A percentile compares a stretch with the other conserved stretches of the same genome.
Evolutionary conservation across 2,113 vertebrate species (phyloP).

Genomic region (Tinamus guttatus): DNA sequence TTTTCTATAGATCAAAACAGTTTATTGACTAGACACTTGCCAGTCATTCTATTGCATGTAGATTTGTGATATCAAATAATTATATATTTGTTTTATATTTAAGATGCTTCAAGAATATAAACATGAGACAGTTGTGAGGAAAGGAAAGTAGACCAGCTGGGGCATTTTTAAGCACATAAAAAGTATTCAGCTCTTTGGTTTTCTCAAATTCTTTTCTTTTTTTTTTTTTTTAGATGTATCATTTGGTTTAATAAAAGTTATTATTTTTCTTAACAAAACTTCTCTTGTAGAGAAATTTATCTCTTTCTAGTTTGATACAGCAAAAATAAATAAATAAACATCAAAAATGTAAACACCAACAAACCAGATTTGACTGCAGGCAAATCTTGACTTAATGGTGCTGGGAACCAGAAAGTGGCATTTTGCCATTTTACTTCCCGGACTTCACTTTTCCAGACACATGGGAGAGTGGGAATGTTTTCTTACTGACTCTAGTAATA

Average conservation of each 20-base stretch:
- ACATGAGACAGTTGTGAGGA: background rate
- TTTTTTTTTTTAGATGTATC: background rate
- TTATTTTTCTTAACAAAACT: background rate
- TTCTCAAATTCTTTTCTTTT: background rate
- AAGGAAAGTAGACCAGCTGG: background rate
- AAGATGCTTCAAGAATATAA: background rate
- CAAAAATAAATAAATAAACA: background rate
- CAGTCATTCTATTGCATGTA: background rate
- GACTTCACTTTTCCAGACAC: background rate
- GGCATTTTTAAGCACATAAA: background rate
- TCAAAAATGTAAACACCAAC: too few relatives aligned
- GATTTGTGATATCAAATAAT: background rate
- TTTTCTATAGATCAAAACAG: background rate
- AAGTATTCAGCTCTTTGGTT: background rate
- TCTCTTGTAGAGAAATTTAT: background rate
- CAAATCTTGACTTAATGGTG: accelerated
- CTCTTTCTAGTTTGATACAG: background rate
- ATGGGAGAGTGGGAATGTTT: background rate
- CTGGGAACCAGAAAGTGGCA: background rate
- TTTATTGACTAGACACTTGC: background rate
- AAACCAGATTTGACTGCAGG: background rate
- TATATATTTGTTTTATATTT: background rate
- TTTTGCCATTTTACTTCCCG: background rate
- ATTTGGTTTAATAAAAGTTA: background rate
- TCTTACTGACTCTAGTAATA: background rate